Conservation (phyloP, 2,888 invertebrate species). For the Crematogaster levior region DNA sequence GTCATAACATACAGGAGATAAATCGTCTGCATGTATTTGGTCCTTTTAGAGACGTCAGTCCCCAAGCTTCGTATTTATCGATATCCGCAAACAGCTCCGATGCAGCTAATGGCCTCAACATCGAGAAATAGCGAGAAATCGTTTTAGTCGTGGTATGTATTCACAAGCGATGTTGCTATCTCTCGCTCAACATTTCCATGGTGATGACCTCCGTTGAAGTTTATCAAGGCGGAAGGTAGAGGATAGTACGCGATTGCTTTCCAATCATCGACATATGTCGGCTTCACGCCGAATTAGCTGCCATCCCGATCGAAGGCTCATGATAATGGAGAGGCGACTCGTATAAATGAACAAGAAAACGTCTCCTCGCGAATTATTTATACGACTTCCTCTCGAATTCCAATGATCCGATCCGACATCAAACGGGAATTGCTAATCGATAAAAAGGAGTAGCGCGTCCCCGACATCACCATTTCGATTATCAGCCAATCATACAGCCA, state of each 20-base stretch:
- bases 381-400: constrained; percentile 67
- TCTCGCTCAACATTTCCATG: background rate
- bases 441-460: constrained; percentile 41
- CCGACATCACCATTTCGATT: constrained; percentile 55
- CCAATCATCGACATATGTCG: constrained; percentile 57
- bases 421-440: constrained; percentile 59
- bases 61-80: constrained; percentile 36
- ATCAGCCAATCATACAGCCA: constrained; percentile 56
- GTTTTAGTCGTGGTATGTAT: constrained; percentile 1
- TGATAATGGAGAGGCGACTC: constrained; percentile 60
- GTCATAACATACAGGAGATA: constrained; percentile 26
- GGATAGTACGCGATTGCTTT: constrained; percentile 41
- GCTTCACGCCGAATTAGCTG: constrained; percentile 67
- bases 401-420: constrained; percentile 25
- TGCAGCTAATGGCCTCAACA: constrained; percentile 23
- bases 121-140: constrained; percentile 32
- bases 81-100: constrained; percentile 33
- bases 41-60: constrained; percentile 14
- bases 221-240: constrained; percentile 32
- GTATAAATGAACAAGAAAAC: constrained; percentile 58
- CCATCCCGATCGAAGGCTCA: constrained; percentile 24
- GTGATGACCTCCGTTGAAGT: constrained; percentile 17
- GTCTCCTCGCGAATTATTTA: constrained; percentile 68
- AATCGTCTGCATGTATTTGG: constrained; percentile 32
- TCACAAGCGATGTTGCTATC: constrained; percentile 8